Evolutionary conservation across 92 coral and sea anemone genomes (phyloP).

Genomic region (Epizoanthus rinbou): DNA sequence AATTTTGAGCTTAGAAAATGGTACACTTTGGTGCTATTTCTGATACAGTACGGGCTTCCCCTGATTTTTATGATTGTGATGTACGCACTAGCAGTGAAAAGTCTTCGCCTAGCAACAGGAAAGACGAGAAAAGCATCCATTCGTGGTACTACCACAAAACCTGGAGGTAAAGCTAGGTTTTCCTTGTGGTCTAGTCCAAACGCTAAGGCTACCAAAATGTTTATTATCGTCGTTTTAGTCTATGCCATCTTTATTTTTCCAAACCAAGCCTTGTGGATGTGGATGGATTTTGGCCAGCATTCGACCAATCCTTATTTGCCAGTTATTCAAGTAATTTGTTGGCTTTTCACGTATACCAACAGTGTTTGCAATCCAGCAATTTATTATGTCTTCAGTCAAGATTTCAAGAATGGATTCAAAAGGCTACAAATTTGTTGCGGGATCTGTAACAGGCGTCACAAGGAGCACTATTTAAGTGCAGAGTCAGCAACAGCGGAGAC

Average conservation of each 20-base stretch:
- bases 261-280: conserved; percentile 69
- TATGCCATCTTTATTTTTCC: conserved; percentile 71
- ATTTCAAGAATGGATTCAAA: conserved; percentile 45
- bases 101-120: conserved; percentile 62
- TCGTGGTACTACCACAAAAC: neutral
- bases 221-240: conserved; percentile 57
- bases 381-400: conserved; percentile 57
- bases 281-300: conserved; percentile 66
- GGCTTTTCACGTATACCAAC: conserved; percentile 70
- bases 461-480: neutral
- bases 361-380: conserved; percentile 67
- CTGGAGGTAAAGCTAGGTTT: neutral
- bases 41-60: conserved; percentile 86
- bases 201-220: conserved; percentile 63
- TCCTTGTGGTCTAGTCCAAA: neutral
- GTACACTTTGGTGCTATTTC: conserved; percentile 77
- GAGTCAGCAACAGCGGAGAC: conserved; percentile 19
- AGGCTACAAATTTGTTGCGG: neutral
- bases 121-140: conserved; percentile 55
- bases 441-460: neutral
- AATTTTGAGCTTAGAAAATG: conserved; percentile 61
- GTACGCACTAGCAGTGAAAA: conserved; percentile 73
- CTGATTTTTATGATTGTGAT: conserved; percentile 74
- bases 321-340: conserved; percentile 56
- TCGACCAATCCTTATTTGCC: conserved; percentile 10